Evolutionary conservation across 2,888 invertebrate genomes (phyloP).

Genomic region (Carabus problematicus): DNA sequence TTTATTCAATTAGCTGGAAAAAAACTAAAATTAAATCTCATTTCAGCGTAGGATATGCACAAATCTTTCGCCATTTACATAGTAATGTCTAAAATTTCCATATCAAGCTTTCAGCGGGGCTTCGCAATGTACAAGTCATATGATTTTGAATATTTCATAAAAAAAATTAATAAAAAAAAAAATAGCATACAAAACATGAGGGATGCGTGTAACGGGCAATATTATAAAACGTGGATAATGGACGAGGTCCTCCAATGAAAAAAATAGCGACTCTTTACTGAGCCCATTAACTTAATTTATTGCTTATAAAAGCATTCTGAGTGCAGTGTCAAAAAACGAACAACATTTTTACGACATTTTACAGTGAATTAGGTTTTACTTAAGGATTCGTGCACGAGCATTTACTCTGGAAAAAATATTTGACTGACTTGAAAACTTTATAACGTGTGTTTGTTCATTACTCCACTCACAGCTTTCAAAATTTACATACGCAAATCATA

Average conservation of each 20-base stretch:
- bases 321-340: conserved; percentile 33
- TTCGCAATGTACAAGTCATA: conserved; percentile 31
- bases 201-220: background rate
- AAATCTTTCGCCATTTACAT: conserved; percentile 35
- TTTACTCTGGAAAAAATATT: background rate
- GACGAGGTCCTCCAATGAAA: conserved; percentile 20
- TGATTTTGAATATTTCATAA: conserved; percentile 43
- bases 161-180: conserved; percentile 39
- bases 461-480: conserved; percentile 26
- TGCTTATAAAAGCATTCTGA: conserved; percentile 33
- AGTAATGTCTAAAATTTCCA: conserved; percentile 34
- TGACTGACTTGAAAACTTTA: background rate
- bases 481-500: conserved; percentile 31
- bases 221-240: conserved; percentile 33
- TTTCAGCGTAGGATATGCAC: conserved; percentile 2
- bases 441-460: conserved; percentile 13
- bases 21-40: conserved; percentile 2
- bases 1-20: too few species aligned
- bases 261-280: background rate
- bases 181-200: background rate
- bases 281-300: conserved; percentile 34
- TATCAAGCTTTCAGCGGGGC: conserved; percentile 5
- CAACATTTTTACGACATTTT: conserved; percentile 14
- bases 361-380: conserved; percentile 37
- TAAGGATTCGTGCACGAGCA: conserved; percentile 2